Percentiles rank a stretch among this genome's conserved stretches.
phyloP scores from a whole-genome alignment of 2,888 invertebrate genomes.

The Pediacus dermestoides region DNA sequence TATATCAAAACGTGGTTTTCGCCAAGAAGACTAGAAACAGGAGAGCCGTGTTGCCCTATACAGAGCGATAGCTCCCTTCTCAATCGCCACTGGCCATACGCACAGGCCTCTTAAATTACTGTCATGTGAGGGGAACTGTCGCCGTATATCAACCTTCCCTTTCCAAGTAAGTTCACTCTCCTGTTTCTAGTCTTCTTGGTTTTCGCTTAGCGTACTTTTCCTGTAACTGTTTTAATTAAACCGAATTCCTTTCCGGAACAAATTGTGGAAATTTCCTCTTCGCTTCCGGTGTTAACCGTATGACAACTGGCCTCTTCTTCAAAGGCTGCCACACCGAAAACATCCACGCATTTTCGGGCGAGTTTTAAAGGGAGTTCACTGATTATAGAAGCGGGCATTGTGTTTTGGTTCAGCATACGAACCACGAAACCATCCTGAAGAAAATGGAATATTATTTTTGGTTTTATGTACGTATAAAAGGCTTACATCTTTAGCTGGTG shows the following conservation, averaged over 20 bases:
- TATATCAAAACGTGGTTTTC: too few relatives aligned
- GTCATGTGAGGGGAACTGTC: too few relatives aligned
- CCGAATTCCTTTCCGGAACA: constrained; percentile 89
- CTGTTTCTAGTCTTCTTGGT: too few relatives aligned
- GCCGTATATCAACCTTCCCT: too few relatives aligned
- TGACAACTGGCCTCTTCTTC: constrained; percentile 59
- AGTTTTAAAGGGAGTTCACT: constrained; percentile 71
- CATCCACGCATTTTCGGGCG: constrained; percentile 75
- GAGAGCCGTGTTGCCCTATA: too few relatives aligned
- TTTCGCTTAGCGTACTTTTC: too few relatives aligned
- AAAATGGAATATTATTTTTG: constrained; percentile 1
- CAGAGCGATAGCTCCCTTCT: too few relatives aligned
- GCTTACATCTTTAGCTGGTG: constrained; percentile 73
- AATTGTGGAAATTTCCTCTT: constrained; percentile 76
- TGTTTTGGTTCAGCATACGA: constrained; percentile 64
- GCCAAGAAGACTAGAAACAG: too few relatives aligned
- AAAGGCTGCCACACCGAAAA: constrained; percentile 68
- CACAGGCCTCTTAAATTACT: too few relatives aligned
- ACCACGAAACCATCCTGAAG: constrained; percentile 76
- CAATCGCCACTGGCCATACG: too few relatives aligned
- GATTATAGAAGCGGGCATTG: constrained; percentile 56
- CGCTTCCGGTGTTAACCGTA: constrained; percentile 49
- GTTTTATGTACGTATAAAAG: neutral
- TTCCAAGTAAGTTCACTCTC: too few relatives aligned
- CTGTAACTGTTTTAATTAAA: constrained; percentile 75